phyloP scores from a whole-genome alignment of 1,140 invertebrate species.

The Euwallacea similis region DNA sequence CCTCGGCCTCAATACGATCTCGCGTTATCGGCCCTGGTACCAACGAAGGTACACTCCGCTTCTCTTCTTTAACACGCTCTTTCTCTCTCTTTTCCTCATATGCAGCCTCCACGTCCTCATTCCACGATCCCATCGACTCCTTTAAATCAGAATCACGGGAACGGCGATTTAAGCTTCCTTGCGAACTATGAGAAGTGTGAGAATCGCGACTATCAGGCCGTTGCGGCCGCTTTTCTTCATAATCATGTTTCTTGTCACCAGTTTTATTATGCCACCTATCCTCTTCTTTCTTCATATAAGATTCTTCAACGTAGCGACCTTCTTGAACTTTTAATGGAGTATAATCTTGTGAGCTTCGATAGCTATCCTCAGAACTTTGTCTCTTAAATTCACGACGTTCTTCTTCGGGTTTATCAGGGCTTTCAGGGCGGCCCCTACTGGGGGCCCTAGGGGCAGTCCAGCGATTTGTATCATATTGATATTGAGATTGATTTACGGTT shows the following conservation, averaged over 20 bases:
- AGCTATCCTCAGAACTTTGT: conserved; percentile 46
- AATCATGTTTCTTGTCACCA: conserved; percentile 28
- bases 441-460: conserved; percentile 18
- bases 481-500: background rate
- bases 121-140: conserved; percentile 55
- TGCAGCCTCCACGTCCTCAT: conserved; percentile 52
- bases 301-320: conserved; percentile 34
- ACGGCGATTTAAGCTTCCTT: conserved; percentile 48
- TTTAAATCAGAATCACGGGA: conserved; percentile 51
- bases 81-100: conserved; percentile 56
- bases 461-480: conserved; percentile 27
- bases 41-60: conserved; percentile 58
- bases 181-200: conserved; percentile 44
- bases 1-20: conserved; percentile 65
- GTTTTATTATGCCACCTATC: conserved; percentile 37
- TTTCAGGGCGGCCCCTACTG: conserved; percentile 38
- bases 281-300: conserved; percentile 32
- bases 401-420: conserved; percentile 40
- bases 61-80: conserved; percentile 48
- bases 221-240: conserved; percentile 52
- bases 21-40: conserved; percentile 65
- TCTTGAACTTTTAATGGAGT: conserved; percentile 32
- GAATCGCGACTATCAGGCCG: conserved; percentile 64
- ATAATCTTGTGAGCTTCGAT: conserved; percentile 35
- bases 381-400: conserved; percentile 44